A percentile compares a stretch with the other conserved stretches of the same genome.
These are phyloP conservation scores for Drosophila subquinaria DNA, from an alignment of 2,888 invertebrate genomes.

Conservation along the genomic window DNA sequence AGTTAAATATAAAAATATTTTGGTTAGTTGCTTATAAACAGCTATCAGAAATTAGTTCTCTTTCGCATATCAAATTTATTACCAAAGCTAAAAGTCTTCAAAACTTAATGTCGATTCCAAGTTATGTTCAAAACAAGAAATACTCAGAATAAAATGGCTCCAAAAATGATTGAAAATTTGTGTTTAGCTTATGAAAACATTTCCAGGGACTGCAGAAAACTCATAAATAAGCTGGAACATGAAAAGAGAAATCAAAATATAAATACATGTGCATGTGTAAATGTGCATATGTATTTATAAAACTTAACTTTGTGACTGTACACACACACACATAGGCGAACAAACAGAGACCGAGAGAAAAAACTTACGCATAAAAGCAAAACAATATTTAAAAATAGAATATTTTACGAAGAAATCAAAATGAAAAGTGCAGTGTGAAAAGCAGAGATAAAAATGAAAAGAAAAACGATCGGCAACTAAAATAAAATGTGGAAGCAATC, in stretches of 20 bases:
- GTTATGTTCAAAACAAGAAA: neutral
- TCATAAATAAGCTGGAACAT: conserved; percentile 70
- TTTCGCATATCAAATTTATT: neutral
- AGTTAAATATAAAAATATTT: too few relatives aligned
- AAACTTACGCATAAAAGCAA: conserved; percentile 74
- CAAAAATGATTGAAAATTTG: conserved; percentile 19
- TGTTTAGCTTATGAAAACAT: conserved; percentile 41
- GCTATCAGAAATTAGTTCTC: neutral
- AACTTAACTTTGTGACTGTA: conserved; percentile 66
- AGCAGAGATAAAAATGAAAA: conserved; percentile 36
- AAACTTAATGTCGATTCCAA: neutral
- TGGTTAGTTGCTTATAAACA: too few relatives aligned
- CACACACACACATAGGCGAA: conserved; percentile 26
- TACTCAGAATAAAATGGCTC: conserved; percentile 3
- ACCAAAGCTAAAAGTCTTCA: neutral
- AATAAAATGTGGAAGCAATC: conserved; percentile 71
- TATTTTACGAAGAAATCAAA: conserved; percentile 65
- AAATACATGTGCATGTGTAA: conserved; percentile 28
- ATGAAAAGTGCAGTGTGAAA: conserved; percentile 68
- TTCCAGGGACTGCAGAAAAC: conserved; percentile 65
- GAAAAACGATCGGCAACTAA: conserved; percentile 31
- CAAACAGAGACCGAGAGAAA: conserved; percentile 8
- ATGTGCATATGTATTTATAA: conserved; percentile 43
- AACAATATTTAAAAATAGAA: conserved; percentile 76
- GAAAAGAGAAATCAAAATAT: conserved; percentile 29